These are phyloP conservation scores for Diabrotica virgifera DNA, from an alignment of 1,140 invertebrate genomes.

Conservation along the genomic window DNA sequence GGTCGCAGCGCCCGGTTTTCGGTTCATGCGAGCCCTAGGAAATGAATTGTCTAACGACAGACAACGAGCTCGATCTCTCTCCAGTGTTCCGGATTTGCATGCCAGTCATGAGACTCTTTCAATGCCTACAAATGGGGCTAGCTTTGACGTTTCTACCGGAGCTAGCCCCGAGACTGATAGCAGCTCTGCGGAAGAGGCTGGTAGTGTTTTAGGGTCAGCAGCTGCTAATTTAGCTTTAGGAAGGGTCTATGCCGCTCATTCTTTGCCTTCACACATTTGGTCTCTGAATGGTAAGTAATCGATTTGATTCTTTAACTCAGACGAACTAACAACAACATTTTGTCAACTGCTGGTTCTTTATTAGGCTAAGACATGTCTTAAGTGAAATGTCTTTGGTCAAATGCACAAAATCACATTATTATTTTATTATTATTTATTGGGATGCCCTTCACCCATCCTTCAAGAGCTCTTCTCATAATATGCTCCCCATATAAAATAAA, in stretches of 20 bases:
- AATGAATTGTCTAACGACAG: conserved; percentile 69
- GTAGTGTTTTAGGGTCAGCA: conserved; percentile 52
- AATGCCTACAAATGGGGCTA: conserved; percentile 52
- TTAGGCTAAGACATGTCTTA: too few species aligned
- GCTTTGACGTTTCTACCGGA: conserved; percentile 58
- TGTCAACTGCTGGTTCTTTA: too few species aligned
- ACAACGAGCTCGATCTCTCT: conserved; percentile 72
- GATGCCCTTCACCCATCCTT: too few species aligned
- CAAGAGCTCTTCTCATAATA: too few species aligned
- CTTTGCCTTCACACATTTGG: conserved; percentile 87
- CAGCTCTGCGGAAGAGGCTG: conserved; percentile 55
- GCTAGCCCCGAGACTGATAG: conserved; percentile 57
- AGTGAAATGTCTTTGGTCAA: too few species aligned
- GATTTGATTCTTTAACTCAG: too few species aligned
- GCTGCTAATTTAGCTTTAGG: conserved; percentile 60
- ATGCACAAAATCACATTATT: too few species aligned
- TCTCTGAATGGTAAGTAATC: conserved; percentile 77
- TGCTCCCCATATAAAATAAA: too few species aligned
- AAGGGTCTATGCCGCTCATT: conserved; percentile 81
- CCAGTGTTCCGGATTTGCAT: conserved; percentile 76
- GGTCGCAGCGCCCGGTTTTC: conserved; percentile 66
- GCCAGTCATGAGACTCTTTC: conserved; percentile 58
- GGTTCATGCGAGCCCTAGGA: conserved; percentile 68
- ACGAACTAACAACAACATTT: too few species aligned
- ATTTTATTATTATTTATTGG: too few species aligned